Conservation (phyloP, 2,888 invertebrate genomes). For the Camptogramma bilineatum region DNA sequence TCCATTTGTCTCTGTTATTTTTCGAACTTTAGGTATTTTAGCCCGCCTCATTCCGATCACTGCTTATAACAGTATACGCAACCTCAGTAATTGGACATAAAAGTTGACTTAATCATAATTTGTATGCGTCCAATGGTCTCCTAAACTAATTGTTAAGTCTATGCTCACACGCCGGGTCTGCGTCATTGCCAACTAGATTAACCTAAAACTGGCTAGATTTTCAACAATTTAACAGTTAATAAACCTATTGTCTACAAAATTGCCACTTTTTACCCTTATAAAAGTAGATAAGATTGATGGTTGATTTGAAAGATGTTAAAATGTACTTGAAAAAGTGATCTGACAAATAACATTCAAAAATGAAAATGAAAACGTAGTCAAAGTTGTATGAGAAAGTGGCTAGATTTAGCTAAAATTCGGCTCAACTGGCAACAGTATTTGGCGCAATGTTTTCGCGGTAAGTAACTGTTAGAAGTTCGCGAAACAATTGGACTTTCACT, state of each 20-base stretch:
- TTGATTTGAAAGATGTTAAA: not conserved
- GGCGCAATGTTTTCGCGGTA: not conserved
- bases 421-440: not conserved
- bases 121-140: slow-evolving; percentile 61
- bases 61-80: slow-evolving; percentile 27
- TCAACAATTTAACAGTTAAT: slow-evolving; percentile 30
- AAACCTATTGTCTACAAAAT: not conserved
- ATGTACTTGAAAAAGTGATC: not conserved
- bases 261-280: not conserved
- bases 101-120: slow-evolving; percentile 63
- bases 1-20: too few relatives aligned
- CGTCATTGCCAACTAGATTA: slow-evolving; percentile 32
- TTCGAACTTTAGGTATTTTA: too few relatives aligned
- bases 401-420: not conserved
- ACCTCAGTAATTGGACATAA: slow-evolving; percentile 56
- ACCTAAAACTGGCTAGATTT: slow-evolving; percentile 21
- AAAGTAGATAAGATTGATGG: not conserved
- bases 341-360: not conserved
- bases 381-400: not conserved
- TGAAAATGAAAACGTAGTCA: not conserved
- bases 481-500: not conserved
- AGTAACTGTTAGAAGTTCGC: not conserved
- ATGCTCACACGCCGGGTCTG: slow-evolving; percentile 51
- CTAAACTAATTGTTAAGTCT: slow-evolving; percentile 60
- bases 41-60: too few relatives aligned